Evolutionary conservation across 2,888 invertebrate genomes (phyloP), one percentile per base, ranked within the genome.

Genomic region (Calameuta pallipes): DNA sequence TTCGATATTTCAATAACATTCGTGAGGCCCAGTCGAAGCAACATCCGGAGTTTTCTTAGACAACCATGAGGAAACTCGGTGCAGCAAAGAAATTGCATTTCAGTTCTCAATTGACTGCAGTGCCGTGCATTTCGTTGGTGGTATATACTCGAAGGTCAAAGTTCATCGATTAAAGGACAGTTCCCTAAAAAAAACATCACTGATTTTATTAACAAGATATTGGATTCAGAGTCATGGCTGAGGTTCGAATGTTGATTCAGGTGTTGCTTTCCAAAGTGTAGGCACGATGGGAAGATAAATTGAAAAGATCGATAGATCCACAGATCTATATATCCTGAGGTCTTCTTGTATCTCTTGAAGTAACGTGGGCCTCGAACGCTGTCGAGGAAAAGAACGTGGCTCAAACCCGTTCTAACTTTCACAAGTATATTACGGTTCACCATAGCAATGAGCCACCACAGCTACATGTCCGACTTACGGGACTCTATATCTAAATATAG

Each of bases 331-430:
- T 56, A 23, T 56, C 23, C 23, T 23, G 56, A 56, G 56, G 23
- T 56, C 56, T 56, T 56, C 23, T 56, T 56, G 9, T 56, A 23
- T 23, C 56, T 23, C 23, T 56, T 56, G 9, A 56, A 56, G 56
- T 56, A 23, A 56, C 56, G 23, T 23, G 56, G 56, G 23, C 23
- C 56, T 23, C 9, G 56, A 23, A 31, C 1, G 31, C 33, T 31
- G 13, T 15, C n/a, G n/a, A 71, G 6, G 70, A 70, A 30, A 13
- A 71, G 33, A 71, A 11, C 71, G 12, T 34, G 23, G 71, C 23
- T 33, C 76, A 84, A 86, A 85, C 82, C 80, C 79, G 83, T 86
- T 86, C 77, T 74, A 76, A 86, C 83, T 86, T 86, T 85, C 82
- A 83, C 81, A 81, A 78, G 77, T 33, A 77, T 71, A 77, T 71